These are phyloP conservation scores for Dendrophyllia cribrosa DNA, from an alignment of 64 coral and sea anemone genomes.

Conservation along the genomic window DNA sequence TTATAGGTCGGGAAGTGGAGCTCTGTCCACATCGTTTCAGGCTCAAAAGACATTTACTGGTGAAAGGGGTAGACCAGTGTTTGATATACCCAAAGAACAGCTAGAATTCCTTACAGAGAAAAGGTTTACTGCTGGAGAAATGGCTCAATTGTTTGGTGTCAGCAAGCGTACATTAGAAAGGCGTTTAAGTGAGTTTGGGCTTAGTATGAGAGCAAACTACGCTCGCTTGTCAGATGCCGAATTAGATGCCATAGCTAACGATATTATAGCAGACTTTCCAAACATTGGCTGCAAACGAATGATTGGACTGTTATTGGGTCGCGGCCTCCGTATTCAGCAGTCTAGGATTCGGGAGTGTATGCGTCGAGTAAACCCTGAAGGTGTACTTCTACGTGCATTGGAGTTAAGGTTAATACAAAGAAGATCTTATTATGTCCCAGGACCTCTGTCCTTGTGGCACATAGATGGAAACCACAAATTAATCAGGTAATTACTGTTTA, in stretches of 20 bases:
- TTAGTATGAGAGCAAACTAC: slow-evolving; percentile 19
- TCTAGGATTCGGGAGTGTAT: slow-evolving; percentile 40
- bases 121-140: slow-evolving; percentile 43
- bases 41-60: slow-evolving; percentile 30
- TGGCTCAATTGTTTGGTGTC: slow-evolving; percentile 54
- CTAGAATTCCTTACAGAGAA: slow-evolving; percentile 54
- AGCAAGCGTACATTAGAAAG: slow-evolving; percentile 31
- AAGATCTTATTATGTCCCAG: slow-evolving; percentile 41
- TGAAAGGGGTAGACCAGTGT: slow-evolving; percentile 34
- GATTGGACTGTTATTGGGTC: slow-evolving; percentile 39
- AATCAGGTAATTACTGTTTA: slow-evolving; percentile 5
- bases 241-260: slow-evolving; percentile 30
- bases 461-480: not conserved
- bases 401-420: slow-evolving; percentile 37
- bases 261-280: slow-evolving; percentile 54
- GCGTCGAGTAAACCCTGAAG: slow-evolving; percentile 47
- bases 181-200: slow-evolving; percentile 50
- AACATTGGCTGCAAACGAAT: slow-evolving; percentile 56
- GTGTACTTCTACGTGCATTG: slow-evolving; percentile 48
- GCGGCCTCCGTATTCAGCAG: slow-evolving; percentile 31
- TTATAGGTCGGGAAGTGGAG: not conserved
- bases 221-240: slow-evolving; percentile 15
- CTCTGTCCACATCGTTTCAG: not conserved
- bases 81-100: slow-evolving; percentile 32
- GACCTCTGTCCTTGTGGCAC: slow-evolving; percentile 27